Evolutionary conservation across 2,797 vertebrate species (phyloP).

Genomic region (Myotis findleyi): DNA sequence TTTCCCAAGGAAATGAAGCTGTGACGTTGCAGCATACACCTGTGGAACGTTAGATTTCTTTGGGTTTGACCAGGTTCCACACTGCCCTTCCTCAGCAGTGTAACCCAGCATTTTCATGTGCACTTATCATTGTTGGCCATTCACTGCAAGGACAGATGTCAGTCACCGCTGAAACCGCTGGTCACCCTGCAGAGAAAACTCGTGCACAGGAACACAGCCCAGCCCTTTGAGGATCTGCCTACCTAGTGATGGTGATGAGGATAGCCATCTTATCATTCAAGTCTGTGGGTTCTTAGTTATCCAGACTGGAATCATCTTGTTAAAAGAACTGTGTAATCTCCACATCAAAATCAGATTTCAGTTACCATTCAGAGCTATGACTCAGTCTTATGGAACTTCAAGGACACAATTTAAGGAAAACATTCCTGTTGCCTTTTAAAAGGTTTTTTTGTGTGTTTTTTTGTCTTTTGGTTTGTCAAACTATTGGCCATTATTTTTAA

Average conservation of each 20-base stretch:
- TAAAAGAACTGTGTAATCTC: slow-evolving; percentile 14
- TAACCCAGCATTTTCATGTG: not conserved
- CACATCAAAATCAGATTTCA: slow-evolving; percentile 10
- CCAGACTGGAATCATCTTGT: not conserved
- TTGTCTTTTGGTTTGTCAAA: not conserved
- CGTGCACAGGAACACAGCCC: not conserved
- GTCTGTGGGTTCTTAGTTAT: not conserved
- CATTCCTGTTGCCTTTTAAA: not conserved
- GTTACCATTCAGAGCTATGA: slow-evolving; percentile 29
- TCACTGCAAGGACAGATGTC: not conserved
- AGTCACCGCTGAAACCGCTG: not conserved
- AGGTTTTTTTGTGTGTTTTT: not conserved
- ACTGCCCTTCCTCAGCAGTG: not conserved
- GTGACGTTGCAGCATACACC: not conserved
- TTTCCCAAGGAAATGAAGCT: not conserved
- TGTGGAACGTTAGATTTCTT: not conserved
- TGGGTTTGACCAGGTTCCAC: not conserved
- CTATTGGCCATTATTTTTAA: not conserved
- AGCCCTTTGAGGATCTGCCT: not conserved
- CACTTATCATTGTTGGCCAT: not conserved
- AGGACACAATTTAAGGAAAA: not conserved
- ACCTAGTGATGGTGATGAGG: not conserved
- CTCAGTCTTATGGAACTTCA: slow-evolving; percentile 52
- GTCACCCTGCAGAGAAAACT: not conserved
- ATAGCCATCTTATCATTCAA: not conserved